A percentile compares a stretch with the other conserved stretches of the same genome.
Evolutionary conservation across 2,888 invertebrate species (phyloP).

Genomic region (Hybos culiciformis): DNA sequence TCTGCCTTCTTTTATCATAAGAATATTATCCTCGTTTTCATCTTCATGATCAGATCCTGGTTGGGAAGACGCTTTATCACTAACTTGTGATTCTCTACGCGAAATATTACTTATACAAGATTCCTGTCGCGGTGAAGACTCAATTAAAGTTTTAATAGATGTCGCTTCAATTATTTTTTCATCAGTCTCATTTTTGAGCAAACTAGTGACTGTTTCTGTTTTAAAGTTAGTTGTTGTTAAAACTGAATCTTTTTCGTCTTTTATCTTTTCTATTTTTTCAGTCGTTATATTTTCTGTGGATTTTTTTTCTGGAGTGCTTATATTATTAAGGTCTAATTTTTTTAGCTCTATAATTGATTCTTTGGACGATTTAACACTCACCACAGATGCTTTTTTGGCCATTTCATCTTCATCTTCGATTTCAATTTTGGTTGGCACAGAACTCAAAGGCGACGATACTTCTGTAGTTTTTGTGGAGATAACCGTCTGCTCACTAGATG

Average conservation of each 20-base stretch:
- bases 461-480: no score
- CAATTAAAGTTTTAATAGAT: no score
- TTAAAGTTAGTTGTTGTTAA: no score
- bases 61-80: conserved; percentile 25
- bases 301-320: no score
- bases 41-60: conserved; percentile 31
- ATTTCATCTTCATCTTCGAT: conserved; percentile 14
- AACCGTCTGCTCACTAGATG: no score
- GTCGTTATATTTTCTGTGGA: no score
- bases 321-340: no score
- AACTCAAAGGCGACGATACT: no score
- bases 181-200: neutral
- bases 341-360: conserved; percentile 18
- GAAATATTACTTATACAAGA: neutral
- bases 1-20: conserved; percentile 31
- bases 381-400: conserved; percentile 19
- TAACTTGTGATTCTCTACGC: conserved; percentile 26
- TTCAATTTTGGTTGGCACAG: no score
- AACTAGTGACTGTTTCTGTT: neutral
- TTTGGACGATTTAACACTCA: conserved; percentile 19
- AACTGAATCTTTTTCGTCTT: no score
- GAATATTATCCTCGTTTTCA: conserved; percentile 16
- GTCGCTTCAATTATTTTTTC: neutral
- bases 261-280: no score
- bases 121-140: neutral